Evolutionary conservation across 2,888 invertebrate species (phyloP).

Genomic region (Philopedon plagiatum): DNA sequence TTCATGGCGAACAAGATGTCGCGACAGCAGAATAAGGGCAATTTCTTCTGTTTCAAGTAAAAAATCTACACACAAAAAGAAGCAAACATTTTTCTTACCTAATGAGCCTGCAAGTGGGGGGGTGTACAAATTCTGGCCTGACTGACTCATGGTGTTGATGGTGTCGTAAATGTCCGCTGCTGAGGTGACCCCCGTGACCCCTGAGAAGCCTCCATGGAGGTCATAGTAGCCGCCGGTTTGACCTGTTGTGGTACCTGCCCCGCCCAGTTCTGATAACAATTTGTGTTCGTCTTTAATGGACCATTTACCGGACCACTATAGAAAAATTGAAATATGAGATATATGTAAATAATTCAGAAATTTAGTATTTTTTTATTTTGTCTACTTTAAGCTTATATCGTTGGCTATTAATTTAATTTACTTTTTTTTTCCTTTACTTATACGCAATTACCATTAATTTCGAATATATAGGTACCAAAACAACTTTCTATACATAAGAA

Average conservation of each 20-base stretch:
- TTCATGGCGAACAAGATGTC: too few species aligned
- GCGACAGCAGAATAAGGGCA: too few species aligned
- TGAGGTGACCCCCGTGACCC: constrained; percentile 69
- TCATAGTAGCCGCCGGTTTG: constrained; percentile 73
- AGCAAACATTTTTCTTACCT: constrained; percentile 69
- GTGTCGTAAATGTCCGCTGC: constrained; percentile 76
- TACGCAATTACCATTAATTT: background rate
- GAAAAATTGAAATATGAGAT: constrained; percentile 22
- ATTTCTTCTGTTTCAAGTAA: too few species aligned
- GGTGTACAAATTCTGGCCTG: constrained; percentile 81
- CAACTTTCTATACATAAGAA: constrained; percentile 19
- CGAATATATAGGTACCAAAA: too few species aligned
- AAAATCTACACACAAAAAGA: too few species aligned
- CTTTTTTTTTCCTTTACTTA: too few species aligned
- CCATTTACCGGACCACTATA: constrained; percentile 90
- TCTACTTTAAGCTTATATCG: too few species aligned
- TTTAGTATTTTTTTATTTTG: too few species aligned
- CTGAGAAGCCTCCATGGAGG: constrained; percentile 72
- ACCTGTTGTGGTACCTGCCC: constrained; percentile 71
- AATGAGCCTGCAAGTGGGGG: constrained; percentile 81
- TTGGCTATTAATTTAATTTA: too few species aligned
- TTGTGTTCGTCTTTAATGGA: constrained; percentile 93
- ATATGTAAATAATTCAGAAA: background rate
- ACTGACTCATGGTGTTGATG: constrained; percentile 81
- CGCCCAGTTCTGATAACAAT: constrained; percentile 85